A percentile compares a stretch with the other conserved stretches of the same genome.
phyloP scores from a whole-genome alignment of 1,140 invertebrate genomes.

The Philopotamus ludificatus region DNA sequence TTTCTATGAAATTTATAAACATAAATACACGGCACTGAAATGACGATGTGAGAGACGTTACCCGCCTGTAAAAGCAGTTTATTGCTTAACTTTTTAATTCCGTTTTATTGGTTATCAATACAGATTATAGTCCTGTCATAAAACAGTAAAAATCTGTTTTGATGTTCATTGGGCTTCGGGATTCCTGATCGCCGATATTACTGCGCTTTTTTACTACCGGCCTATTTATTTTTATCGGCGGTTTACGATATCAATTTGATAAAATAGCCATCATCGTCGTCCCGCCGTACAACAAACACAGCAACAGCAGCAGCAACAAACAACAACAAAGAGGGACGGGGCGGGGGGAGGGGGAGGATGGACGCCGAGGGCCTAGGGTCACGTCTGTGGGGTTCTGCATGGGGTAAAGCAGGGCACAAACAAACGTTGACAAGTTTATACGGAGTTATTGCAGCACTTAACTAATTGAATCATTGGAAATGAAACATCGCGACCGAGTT shows the following conservation, averaged over 20 bases:
- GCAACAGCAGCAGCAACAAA: slow-evolving; percentile 12
- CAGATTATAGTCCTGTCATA: slow-evolving; percentile 27
- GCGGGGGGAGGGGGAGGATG: neutral
- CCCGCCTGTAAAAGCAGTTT: neutral
- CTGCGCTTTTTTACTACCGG: slow-evolving; percentile 7
- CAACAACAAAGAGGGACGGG: slow-evolving; percentile 15
- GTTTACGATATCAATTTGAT: slow-evolving; percentile 42
- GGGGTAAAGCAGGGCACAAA: slow-evolving; percentile 11
- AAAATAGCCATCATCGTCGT: slow-evolving; percentile 38
- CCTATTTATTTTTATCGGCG: slow-evolving; percentile 36
- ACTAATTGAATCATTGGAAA: slow-evolving; percentile 43
- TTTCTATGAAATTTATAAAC: too few species aligned
- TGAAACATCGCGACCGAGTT: slow-evolving; percentile 41
- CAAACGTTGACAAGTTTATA: slow-evolving; percentile 42
- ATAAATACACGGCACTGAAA: too few species aligned
- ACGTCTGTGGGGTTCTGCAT: neutral
- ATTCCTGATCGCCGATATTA: slow-evolving; percentile 7
- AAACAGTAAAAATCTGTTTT: slow-evolving; percentile 24
- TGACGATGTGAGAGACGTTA: neutral
- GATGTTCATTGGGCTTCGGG: slow-evolving; percentile 7
- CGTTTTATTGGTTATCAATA: slow-evolving; percentile 29
- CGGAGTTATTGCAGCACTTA: slow-evolving; percentile 42
- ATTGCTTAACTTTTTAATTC: slow-evolving; percentile 34
- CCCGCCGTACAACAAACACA: neutral
- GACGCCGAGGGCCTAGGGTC: neutral